Evolutionary conservation across 2,113 vertebrate genomes (phyloP).

Genomic region (Syngnathus floridae): DNA sequence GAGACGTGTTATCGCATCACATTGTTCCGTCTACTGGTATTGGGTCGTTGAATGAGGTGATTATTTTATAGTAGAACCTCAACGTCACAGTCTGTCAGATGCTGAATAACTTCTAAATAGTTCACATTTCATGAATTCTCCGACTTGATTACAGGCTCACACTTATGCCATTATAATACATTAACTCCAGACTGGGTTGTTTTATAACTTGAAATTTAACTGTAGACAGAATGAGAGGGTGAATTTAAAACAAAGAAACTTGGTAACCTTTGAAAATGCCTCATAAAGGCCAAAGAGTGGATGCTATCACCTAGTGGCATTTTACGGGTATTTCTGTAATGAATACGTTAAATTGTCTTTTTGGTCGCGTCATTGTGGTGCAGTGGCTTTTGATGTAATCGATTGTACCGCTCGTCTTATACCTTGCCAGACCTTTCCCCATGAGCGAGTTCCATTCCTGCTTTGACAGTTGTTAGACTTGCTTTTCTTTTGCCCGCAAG

Average conservation of each 20-base stretch:
- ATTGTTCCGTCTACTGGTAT: background rate
- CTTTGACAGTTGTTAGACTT: background rate
- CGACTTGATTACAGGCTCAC: background rate
- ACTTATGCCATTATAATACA: too few relatives aligned
- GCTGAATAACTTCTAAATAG: background rate
- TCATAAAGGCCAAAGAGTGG: background rate
- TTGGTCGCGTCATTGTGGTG: background rate
- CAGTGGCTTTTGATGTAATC: background rate
- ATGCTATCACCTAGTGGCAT: background rate
- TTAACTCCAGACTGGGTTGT: too few relatives aligned
- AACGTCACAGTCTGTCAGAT: background rate
- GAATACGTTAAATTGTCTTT: background rate
- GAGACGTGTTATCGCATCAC: constrained; percentile 37
- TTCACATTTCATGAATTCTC: background rate
- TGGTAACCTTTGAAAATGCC: background rate
- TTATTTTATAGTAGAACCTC: background rate
- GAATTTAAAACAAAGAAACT: background rate
- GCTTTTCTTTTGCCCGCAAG: background rate
- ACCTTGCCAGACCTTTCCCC: too few relatives aligned
- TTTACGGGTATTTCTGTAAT: background rate
- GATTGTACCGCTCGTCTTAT: background rate
- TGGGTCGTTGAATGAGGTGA: too few relatives aligned
- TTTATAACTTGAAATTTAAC: background rate
- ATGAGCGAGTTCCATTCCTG: background rate
- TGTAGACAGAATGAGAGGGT: background rate